Percentiles rank a stretch among this genome's conserved stretches.
Evolutionary conservation across 2,113 vertebrate species (phyloP).

Genomic region (Erinaceus europaeus): DNA sequence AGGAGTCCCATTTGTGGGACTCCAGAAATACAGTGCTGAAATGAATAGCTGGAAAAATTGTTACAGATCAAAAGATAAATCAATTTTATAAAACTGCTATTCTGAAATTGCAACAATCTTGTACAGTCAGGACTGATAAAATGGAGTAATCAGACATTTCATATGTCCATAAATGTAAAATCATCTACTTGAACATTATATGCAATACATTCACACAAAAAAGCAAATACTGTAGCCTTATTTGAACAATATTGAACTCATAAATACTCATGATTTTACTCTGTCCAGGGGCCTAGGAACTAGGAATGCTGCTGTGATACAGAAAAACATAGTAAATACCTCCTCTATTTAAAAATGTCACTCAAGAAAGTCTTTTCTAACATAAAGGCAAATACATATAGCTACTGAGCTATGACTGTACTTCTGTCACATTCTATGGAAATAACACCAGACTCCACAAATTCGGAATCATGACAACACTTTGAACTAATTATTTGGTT

Average conservation of each 20-base stretch:
- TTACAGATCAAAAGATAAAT: constrained; percentile 54
- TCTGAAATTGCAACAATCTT: constrained; percentile 69
- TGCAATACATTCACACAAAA: constrained; percentile 67
- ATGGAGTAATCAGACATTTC: constrained; percentile 60
- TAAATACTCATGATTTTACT: constrained; percentile 75
- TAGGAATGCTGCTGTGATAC: constrained; percentile 63
- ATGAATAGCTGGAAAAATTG: constrained; percentile 59
- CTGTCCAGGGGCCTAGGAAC: constrained; percentile 61
- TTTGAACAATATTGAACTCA: constrained; percentile 63
- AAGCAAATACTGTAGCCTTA: constrained; percentile 73
- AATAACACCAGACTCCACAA: constrained; percentile 68
- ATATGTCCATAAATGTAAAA: constrained; percentile 72
- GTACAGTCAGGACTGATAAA: constrained; percentile 65
- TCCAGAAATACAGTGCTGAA: constrained; percentile 33
- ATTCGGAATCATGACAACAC: constrained; percentile 73
- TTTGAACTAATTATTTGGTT: constrained; percentile 63
- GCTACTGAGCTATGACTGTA: constrained; percentile 77
- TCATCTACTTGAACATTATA: constrained; percentile 68
- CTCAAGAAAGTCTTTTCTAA: constrained; percentile 76
- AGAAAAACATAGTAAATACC: constrained; percentile 73
- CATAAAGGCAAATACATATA: constrained; percentile 77
- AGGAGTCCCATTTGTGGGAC: constrained; percentile 55
- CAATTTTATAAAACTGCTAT: constrained; percentile 47
- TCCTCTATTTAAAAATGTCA: constrained; percentile 70
- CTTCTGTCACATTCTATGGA: constrained; percentile 77